Evolutionary conservation across 2,797 vertebrate species (phyloP).

Genomic region (Thunnus albacares): DNA sequence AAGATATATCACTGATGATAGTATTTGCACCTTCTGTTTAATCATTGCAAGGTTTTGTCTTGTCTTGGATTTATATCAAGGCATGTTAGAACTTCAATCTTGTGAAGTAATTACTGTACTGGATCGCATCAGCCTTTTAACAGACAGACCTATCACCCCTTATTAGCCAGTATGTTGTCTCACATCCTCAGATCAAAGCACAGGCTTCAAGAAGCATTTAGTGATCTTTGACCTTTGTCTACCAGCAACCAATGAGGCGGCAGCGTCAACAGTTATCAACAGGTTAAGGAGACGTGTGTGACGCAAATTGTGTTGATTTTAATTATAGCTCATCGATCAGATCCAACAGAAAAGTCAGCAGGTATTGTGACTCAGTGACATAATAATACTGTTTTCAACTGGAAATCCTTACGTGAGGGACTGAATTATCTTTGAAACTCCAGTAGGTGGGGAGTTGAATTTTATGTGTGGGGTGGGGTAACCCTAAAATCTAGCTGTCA

Average conservation of each 20-base stretch:
- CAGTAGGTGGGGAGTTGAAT: no score
- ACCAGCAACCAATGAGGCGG: neutral
- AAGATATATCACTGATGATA: neutral
- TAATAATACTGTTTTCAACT: no score
- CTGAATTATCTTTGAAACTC: no score
- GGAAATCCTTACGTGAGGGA: no score
- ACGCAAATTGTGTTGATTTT: no score
- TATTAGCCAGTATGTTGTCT: neutral
- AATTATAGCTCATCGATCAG: neutral
- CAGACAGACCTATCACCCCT: neutral
- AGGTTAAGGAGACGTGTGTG: neutral
- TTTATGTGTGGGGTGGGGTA: no score
- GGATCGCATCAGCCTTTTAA: neutral
- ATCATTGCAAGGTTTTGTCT: neutral
- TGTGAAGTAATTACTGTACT: neutral
- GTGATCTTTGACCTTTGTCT: neutral
- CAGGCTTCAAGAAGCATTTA: no score
- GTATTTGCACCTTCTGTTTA: neutral
- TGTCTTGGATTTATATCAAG: neutral
- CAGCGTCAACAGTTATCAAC: neutral
- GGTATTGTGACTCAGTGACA: no score
- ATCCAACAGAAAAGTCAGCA: neutral
- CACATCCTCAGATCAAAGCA: neutral
- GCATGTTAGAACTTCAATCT: neutral
- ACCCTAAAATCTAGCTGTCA: no score